Evolutionary conservation across 2,797 vertebrate genomes (phyloP).

Genomic region (Acipenser transmontanus): DNA sequence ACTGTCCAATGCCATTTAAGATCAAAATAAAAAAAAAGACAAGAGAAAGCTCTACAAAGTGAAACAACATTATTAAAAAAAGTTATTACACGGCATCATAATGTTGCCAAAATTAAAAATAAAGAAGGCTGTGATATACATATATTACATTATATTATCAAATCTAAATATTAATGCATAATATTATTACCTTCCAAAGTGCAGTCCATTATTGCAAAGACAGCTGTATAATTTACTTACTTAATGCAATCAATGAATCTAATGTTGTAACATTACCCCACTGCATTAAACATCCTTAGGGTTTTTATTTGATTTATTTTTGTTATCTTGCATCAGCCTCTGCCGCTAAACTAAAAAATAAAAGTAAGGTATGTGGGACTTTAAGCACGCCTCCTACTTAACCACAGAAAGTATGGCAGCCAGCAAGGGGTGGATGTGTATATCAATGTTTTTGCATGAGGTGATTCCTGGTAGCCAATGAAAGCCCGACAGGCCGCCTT

Average conservation of each 20-base stretch:
- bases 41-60: no score
- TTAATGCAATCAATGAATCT: neutral
- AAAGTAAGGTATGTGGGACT: neutral
- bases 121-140: no score
- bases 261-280: no score
- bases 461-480: constrained; percentile 88
- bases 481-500: constrained; percentile 52
- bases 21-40: neutral
- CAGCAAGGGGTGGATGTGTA: constrained; percentile 49
- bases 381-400: constrained; percentile 38
- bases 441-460: constrained; percentile 75
- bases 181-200: constrained; percentile 54
- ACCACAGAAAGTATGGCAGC: constrained; percentile 46
- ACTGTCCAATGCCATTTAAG: neutral
- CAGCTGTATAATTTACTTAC: neutral
- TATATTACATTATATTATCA: no score
- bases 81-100: constrained; percentile 1
- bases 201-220: constrained; percentile 39
- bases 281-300: no score
- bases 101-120: no score
- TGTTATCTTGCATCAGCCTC: neutral
- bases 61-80: neutral
- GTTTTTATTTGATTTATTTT: neutral
- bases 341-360: neutral
- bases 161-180: constrained; percentile 12